Evolutionary conservation across 2,888 invertebrate genomes (phyloP).

Genomic region (Vannuccia rotundouncinata): DNA sequence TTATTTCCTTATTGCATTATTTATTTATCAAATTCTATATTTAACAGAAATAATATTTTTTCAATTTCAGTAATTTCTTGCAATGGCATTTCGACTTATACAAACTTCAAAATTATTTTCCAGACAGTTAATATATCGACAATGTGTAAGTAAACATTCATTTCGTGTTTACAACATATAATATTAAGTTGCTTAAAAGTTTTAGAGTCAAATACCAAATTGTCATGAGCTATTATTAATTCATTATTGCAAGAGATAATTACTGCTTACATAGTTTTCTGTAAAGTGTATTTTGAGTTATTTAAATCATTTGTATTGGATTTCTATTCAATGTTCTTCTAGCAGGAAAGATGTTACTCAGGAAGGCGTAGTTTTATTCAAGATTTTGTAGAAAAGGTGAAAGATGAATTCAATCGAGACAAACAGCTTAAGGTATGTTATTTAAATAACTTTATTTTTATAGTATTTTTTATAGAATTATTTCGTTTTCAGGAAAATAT

Average conservation of each 20-base stretch:
- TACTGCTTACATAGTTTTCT: too few relatives aligned
- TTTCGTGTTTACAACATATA: not conserved
- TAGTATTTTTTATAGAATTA: not conserved
- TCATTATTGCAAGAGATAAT: too few relatives aligned
- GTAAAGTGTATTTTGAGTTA: too few relatives aligned
- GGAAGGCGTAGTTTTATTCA: constrained; percentile 65
- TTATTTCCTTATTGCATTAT: too few relatives aligned
- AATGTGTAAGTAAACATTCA: not conserved
- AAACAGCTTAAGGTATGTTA: constrained; percentile 79
- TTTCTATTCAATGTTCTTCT: not conserved
- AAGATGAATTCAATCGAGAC: constrained; percentile 85
- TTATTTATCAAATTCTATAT: too few relatives aligned
- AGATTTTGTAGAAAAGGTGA: constrained; percentile 80
- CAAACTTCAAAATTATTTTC: not conserved
- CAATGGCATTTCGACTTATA: not conserved
- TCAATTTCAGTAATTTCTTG: too few relatives aligned
- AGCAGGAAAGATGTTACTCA: not conserved
- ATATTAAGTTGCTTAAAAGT: too few relatives aligned
- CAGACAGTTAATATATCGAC: not conserved
- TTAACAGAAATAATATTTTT: too few relatives aligned
- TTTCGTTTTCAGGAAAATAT: constrained; percentile 66
- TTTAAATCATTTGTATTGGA: not conserved
- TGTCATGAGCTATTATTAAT: too few relatives aligned
- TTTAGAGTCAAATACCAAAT: too few relatives aligned
- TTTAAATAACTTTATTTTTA: constrained; percentile 14